phyloP scores from a whole-genome alignment of 1,140 invertebrate genomes.

The Trachymyrmex cornetzi region DNA sequence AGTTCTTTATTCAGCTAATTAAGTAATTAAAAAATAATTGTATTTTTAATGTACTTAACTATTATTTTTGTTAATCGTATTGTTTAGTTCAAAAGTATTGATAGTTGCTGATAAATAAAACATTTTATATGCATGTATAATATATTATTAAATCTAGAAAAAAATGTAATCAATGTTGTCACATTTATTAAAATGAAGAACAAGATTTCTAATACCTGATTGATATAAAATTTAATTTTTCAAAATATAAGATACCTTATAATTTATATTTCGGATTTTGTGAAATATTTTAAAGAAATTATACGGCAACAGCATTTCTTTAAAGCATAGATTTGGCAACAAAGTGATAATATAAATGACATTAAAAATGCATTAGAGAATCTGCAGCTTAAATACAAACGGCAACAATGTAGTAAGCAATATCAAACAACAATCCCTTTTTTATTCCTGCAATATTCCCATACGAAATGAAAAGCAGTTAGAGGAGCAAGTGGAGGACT shows the following conservation, averaged over 20 bases:
- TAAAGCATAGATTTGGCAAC: too few species aligned
- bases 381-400: too few species aligned
- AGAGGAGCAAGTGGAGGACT: background rate
- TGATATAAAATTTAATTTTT: background rate
- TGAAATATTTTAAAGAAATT: too few species aligned
- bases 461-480: background rate
- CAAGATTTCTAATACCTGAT: background rate
- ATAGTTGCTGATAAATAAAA: background rate
- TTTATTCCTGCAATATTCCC: too few species aligned
- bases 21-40: background rate
- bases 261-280: background rate
- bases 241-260: slow-evolving; percentile 14
- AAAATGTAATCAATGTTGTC: background rate
- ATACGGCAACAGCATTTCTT: too few species aligned
- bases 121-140: background rate
- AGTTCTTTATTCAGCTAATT: background rate
- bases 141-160: background rate
- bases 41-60: background rate
- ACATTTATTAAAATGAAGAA: background rate
- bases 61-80: background rate
- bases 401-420: background rate
- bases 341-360: too few species aligned
- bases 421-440: background rate
- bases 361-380: too few species aligned
- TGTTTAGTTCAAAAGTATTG: background rate